Percentiles rank a stretch among this genome's conserved stretches.
phyloP scores from a whole-genome alignment of 64 coral and sea anemone species.

The Stylophora pistillata region DNA sequence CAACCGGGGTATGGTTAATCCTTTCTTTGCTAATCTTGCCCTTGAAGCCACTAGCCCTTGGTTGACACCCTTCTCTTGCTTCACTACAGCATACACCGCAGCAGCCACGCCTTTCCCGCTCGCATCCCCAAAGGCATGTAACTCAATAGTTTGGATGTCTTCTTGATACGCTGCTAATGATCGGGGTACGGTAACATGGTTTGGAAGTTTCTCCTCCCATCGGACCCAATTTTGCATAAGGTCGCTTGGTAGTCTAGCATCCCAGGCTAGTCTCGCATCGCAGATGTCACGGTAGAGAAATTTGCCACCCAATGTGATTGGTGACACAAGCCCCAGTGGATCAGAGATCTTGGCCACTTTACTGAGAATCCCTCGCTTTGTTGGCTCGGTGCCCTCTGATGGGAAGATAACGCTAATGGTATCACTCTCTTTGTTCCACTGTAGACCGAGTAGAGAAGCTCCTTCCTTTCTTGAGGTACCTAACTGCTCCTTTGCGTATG shows the following conservation, averaged over 20 bases:
- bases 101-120: background rate
- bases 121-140: no score
- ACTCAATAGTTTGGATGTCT: conserved; percentile 6
- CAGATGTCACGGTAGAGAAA: conserved; percentile 23
- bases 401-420: conserved; percentile 14
- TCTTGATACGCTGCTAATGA: background rate
- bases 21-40: no score
- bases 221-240: background rate
- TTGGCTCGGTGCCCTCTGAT: background rate
- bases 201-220: conserved; percentile 28
- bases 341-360: conserved; percentile 22
- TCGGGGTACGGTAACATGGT: background rate
- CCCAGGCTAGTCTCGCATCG: conserved; percentile 20
- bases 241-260: conserved; percentile 10
- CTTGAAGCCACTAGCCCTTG: no score
- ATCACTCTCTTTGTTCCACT: conserved; percentile 10
- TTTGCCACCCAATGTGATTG: conserved; percentile 22
- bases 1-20: no score
- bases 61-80: no score
- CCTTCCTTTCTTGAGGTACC: background rate
- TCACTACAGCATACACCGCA: no score
- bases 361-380: conserved; percentile 36
- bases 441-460: conserved; percentile 19
- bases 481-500: conserved; percentile 34
- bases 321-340: conserved; percentile 12